Evolutionary conservation across 2,797 vertebrate species (phyloP).

Genomic region (Decapterus maruadsi): DNA sequence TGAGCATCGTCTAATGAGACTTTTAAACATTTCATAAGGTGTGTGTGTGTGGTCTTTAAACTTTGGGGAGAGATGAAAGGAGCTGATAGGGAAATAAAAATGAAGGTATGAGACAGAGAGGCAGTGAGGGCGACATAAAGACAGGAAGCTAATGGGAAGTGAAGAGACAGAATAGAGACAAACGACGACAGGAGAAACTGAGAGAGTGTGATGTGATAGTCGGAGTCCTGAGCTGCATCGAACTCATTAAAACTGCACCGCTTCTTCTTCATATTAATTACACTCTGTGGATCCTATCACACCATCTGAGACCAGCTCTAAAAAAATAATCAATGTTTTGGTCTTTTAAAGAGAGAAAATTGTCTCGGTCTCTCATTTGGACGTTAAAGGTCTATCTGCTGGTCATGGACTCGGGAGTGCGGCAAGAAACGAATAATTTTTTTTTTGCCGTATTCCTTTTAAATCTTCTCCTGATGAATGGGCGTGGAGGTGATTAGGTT

Average conservation of each 20-base stretch:
- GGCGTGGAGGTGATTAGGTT: neutral
- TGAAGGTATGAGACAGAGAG: neutral
- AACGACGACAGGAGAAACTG: conserved; percentile 13
- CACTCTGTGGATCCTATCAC: conserved; percentile 15
- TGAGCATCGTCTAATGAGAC: neutral
- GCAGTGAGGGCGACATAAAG: neutral
- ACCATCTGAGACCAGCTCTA: neutral
- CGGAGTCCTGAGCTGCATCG: conserved; percentile 13
- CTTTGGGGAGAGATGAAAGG: neutral
- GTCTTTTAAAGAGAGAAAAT: neutral
- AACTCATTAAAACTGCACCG: conserved; percentile 49
- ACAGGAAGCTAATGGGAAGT: neutral
- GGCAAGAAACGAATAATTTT: no score
- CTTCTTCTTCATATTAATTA: conserved; percentile 54
- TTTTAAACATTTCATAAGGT: neutral
- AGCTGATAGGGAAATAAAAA: neutral
- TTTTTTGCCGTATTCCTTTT: no score
- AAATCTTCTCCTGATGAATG: neutral
- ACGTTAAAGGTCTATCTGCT: no score
- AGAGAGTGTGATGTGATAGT: conserved; percentile 39
- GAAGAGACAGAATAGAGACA: conserved; percentile 1
- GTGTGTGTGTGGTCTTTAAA: neutral
- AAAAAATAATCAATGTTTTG: conserved; percentile 18
- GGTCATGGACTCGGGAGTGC: no score
- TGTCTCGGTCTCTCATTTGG: neutral